Conservation (phyloP, 2,888 invertebrate species). For the Hypomecis atomaria region DNA sequence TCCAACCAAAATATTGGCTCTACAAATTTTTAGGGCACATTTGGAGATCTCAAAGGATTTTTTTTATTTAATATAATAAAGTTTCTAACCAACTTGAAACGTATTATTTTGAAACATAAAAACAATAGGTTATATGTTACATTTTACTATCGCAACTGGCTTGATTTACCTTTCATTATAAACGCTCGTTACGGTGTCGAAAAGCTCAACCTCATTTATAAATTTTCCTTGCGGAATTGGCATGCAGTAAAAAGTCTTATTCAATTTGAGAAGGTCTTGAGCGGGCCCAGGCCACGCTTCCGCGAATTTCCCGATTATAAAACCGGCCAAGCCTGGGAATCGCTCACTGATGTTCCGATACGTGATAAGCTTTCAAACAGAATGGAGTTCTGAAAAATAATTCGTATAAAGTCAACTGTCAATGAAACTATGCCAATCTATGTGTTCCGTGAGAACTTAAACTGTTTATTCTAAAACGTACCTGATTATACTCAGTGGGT, state of each 20-base stretch:
- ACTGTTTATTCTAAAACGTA: constrained; percentile 33
- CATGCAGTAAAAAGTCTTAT: constrained; percentile 31
- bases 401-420: constrained; percentile 21
- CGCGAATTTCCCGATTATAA: constrained; percentile 73
- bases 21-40: constrained; percentile 13
- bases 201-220: constrained; percentile 6
- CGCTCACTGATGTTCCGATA: constrained; percentile 54
- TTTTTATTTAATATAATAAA: neutral
- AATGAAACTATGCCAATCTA: constrained; percentile 28
- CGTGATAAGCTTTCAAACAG: constrained; percentile 59
- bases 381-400: constrained; percentile 51
- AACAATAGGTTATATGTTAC: too few relatives aligned
- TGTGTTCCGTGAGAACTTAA: constrained; percentile 33
- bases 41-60: neutral
- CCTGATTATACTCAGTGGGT: constrained; percentile 29
- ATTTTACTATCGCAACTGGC: neutral
- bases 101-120: too few relatives aligned
- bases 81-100: neutral
- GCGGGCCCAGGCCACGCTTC: constrained; percentile 59
- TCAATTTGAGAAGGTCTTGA: constrained; percentile 39
- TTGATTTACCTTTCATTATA: constrained; percentile 6
- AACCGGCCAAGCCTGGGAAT: constrained; percentile 67
- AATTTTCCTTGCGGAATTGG: constrained; percentile 31
- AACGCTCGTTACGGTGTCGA: neutral
- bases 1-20: constrained; percentile 50